phyloP scores from a whole-genome alignment of 1,140 invertebrate genomes.

The Laupala kohalensis region DNA sequence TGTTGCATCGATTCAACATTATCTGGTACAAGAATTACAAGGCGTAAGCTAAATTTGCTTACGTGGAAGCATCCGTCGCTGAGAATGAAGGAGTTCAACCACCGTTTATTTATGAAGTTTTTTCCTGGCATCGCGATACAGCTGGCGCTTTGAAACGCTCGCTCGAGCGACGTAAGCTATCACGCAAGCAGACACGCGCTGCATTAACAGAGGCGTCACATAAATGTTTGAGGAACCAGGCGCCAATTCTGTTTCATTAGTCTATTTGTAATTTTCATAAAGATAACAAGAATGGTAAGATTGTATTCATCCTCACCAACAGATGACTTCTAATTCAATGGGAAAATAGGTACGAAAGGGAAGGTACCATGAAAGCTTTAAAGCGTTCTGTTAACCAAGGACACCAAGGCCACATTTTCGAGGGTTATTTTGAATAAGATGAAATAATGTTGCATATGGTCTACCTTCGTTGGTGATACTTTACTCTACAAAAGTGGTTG shows the following conservation, averaged over 20 bases:
- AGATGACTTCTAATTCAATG: too few relatives aligned
- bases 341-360: too few relatives aligned
- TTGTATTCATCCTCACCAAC: too few relatives aligned
- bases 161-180: background rate
- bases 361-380: too few relatives aligned
- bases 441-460: too few relatives aligned
- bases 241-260: background rate
- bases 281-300: background rate
- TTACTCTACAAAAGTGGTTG: too few relatives aligned
- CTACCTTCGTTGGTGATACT: too few relatives aligned
- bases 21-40: too few relatives aligned
- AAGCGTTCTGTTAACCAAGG: too few relatives aligned
- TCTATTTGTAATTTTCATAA: background rate
- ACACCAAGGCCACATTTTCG: too few relatives aligned
- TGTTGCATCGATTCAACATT: too few relatives aligned
- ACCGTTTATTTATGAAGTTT: background rate
- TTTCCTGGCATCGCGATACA: background rate
- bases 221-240: background rate
- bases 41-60: background rate
- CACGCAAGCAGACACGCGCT: background rate
- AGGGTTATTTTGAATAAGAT: too few relatives aligned
- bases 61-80: background rate
- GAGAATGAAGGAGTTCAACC: background rate
- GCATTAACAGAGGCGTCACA: background rate
- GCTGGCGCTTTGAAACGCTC: background rate